Base-by-base conservation (phyloP, 1,140 invertebrate genomes). In the Cydia strobilella region DNA sequence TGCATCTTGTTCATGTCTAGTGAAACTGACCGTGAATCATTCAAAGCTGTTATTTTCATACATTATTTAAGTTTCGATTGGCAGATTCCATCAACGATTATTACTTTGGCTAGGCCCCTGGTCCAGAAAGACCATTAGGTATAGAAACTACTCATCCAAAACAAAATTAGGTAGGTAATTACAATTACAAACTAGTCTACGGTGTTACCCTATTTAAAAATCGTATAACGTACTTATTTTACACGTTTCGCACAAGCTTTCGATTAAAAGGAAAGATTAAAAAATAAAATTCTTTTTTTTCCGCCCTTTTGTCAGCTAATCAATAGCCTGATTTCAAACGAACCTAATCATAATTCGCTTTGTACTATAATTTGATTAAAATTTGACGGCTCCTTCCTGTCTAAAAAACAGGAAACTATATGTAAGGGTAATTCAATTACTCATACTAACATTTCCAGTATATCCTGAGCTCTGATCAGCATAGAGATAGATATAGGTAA, bases 341-440 rank as follows among this genome's bases (percentile, higher is more conserved):
- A 76, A 76, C 51, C 59, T 81, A 86, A 89, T 90, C 87, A 90
- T 89, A 90, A 89, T 84, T 78, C 74, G 13, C 82, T 82, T 90
- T 90, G 82, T 88, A 48, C 71, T 87, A 84, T 90, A 90, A 90
- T 90, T 90, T 90, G 84, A 90, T 90, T 90, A 90, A 90, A 88
- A 87, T 89, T 89, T 89, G 89, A 89, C 89, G 77, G 83, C 85
- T 89, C 82, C 84, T 88, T 90, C 89, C 89, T 88, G 89, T 83
- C 72, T 63, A 74, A 78, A 83, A 85, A 83, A 84, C 86, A 89
- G 88, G 88, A 88, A 88, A 84, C 80, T 77, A 82, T 84, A 86
- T 83, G 82, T 80, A 85, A 83, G 82, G 84, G 87, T 90, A 90
- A 90, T 89, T 89, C 76, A 86, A 90, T 89, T 88, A 90, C 78